These are phyloP conservation scores for Drosophila sturtevanti DNA, from an alignment of 1,140 invertebrate genomes.

Conservation along the genomic window DNA sequence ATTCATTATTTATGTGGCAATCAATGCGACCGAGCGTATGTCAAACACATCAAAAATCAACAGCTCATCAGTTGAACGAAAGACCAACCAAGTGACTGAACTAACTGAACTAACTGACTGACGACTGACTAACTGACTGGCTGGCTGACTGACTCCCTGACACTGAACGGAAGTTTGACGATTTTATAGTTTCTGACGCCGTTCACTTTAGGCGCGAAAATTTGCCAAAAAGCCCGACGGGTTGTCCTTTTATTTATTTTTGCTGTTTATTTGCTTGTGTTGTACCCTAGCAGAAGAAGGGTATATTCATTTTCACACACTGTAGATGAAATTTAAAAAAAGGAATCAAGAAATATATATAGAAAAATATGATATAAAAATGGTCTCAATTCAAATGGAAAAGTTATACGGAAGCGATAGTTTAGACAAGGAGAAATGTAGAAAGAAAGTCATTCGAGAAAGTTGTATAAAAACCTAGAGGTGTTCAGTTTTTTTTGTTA, in stretches of 20 bases:
- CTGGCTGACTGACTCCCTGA: slow-evolving; percentile 22
- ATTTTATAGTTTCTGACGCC: slow-evolving; percentile 80
- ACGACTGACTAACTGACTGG: neutral
- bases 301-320: neutral
- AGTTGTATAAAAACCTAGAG: too few relatives aligned
- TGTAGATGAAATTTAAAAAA: too few relatives aligned
- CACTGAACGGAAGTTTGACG: slow-evolving; percentile 78
- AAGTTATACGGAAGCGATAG: too few relatives aligned
- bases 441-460: too few relatives aligned
- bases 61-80: slow-evolving; percentile 57
- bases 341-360: too few relatives aligned
- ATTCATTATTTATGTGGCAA: slow-evolving; percentile 82
- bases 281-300: neutral
- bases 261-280: neutral
- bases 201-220: slow-evolving; percentile 63
- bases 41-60: slow-evolving; percentile 82
- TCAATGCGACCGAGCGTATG: slow-evolving; percentile 82
- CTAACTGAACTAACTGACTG: neutral
- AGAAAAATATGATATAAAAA: too few relatives aligned
- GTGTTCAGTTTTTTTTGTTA: too few relatives aligned
- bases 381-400: too few relatives aligned
- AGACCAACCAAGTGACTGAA: slow-evolving; percentile 1
- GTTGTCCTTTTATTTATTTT: slow-evolving; percentile 38
- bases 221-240: slow-evolving; percentile 52
- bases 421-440: too few relatives aligned